Base-by-base conservation (phyloP, 2,888 invertebrate species). In the Dryobotodes eremita region DNA sequence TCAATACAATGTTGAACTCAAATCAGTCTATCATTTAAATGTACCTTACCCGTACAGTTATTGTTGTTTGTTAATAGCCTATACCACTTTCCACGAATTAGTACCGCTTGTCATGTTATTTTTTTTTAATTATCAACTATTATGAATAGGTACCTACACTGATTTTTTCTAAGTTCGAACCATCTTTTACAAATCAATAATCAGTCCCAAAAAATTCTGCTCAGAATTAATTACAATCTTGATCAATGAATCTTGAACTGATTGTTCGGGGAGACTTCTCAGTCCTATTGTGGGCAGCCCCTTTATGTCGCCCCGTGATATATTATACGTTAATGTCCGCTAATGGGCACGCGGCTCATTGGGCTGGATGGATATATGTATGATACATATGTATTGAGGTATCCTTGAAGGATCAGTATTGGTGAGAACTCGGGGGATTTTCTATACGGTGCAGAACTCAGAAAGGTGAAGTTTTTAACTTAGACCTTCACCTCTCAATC, bases 331-430 rank as follows among this genome's bases (percentile, higher is more conserved):
- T 64, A 64, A 72, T 59, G 83, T 26, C 42, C 50, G 36, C 36
- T 83, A 64, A 69, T 69, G 77, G 48, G 62, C 26, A 69, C n/a
- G 4, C 62, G 23, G 77, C 17, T 83, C 83, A 83, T 50, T 80
- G 68, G n/a, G 10, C 77, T 48, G 64, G 36, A 69, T 23, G 1
- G 31, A 26, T 26, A 57, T 42, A 57, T 55, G n/a, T 42, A 57
- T 55, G n/a, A 48, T 76, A 46, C 26, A 53, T 55, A n/a, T 31
- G 46, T 66, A 77, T 53, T 50, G 61, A 17, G 13, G 26, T 13
- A 50, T 31, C 50, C 17, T 50, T 23, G 17, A 61, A 61, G 26
- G 26, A 36, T 53, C 17, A 31, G n/a, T 46, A 62, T 46, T 36
- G 20, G 13, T 62, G 31, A 36, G 8, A 26, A 7, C 11, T 2